Percentiles rank a stretch among this genome's conserved stretches.
phyloP scores from a whole-genome alignment of 2,888 invertebrate species.

The Synanthedon formicaeformis region DNA sequence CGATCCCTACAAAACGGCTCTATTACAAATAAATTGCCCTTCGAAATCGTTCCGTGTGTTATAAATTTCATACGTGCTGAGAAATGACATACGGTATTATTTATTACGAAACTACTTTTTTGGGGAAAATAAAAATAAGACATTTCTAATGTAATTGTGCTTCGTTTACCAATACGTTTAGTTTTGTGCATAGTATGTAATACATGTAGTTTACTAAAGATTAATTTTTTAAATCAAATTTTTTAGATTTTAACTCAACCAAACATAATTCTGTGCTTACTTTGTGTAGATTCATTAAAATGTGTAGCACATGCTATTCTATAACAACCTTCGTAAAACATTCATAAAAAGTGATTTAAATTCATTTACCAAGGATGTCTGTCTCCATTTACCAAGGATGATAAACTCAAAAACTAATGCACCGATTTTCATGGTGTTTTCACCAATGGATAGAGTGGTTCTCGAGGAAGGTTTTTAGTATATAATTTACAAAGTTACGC shows the following conservation, averaged over 20 bases:
- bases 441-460: no score
- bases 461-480: no score
- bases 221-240: slow-evolving; percentile 2
- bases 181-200: not conserved
- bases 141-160: slow-evolving; percentile 65
- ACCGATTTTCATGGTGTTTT: no score
- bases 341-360: no score
- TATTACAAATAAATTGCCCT: slow-evolving; percentile 70
- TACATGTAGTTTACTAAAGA: not conserved
- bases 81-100: slow-evolving; percentile 71
- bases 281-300: no score
- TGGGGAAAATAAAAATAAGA: slow-evolving; percentile 60
- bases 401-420: no score
- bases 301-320: no score
- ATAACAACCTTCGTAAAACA: no score
- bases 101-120: slow-evolving; percentile 48
- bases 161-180: slow-evolving; percentile 19
- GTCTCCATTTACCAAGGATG: no score
- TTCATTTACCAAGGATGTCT: no score
- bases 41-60: slow-evolving; percentile 58
- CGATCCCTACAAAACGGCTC: slow-evolving; percentile 39
- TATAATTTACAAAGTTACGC: no score
- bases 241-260: not conserved
- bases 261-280: no score
- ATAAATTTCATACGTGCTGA: slow-evolving; percentile 71